Evolutionary conservation across 2,113 vertebrate genomes (phyloP).

Genomic region (Sprattus sprattus): DNA sequence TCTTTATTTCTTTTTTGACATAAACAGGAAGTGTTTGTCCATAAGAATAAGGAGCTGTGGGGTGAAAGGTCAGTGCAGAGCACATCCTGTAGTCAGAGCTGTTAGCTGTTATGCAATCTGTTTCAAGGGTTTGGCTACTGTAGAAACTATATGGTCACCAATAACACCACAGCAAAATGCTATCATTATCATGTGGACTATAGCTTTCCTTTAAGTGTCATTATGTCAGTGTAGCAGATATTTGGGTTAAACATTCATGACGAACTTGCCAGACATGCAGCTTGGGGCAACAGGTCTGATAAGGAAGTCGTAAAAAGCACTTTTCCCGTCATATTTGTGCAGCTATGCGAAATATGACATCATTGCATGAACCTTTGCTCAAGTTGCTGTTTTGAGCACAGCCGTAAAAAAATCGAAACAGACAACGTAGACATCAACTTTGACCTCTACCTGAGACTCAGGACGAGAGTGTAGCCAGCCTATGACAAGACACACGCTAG

Average conservation of each 20-base stretch:
- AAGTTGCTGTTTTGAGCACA: not conserved
- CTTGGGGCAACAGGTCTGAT: slow-evolving; percentile 13
- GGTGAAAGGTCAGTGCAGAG: not conserved
- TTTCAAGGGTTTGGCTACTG: not conserved
- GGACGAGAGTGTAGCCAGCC: not conserved
- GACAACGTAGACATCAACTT: not conserved
- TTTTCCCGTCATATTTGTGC: not conserved
- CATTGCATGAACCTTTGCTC: slow-evolving; percentile 26
- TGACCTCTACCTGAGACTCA: not conserved
- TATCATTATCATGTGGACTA: not conserved
- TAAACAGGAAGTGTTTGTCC: not conserved
- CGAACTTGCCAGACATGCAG: slow-evolving; percentile 23
- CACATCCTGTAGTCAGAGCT: not conserved
- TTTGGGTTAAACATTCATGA: slow-evolving; percentile 33
- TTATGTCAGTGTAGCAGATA: slow-evolving; percentile 33
- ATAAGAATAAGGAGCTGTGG: not conserved
- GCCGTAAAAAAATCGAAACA: not conserved
- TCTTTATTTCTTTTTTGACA: not conserved
- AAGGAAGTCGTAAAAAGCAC: not conserved
- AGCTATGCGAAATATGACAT: not conserved
- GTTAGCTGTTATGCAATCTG: not conserved
- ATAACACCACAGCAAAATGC: not conserved
- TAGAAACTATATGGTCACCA: not conserved
- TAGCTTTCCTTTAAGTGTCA: not conserved
- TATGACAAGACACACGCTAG: not conserved